These are phyloP conservation scores for Monarcha castaneiventris DNA, from an alignment of 2,113 vertebrate genomes.

Conservation along the genomic window DNA sequence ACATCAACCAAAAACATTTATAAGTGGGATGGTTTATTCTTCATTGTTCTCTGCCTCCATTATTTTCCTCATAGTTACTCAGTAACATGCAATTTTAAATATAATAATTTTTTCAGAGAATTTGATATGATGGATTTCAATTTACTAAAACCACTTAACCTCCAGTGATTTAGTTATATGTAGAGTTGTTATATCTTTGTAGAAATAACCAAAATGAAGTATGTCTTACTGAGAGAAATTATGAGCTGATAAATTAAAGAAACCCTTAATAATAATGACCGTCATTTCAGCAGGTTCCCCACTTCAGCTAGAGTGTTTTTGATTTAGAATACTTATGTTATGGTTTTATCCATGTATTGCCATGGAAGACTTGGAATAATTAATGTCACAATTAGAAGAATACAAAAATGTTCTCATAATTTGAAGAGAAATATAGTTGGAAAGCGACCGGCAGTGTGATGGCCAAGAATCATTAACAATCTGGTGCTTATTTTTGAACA, in stretches of 20 bases:
- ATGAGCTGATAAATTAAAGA: background rate
- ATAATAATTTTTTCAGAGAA: background rate
- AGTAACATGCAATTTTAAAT: background rate
- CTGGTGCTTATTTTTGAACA: conserved; percentile 68
- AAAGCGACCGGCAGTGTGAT: conserved; percentile 15
- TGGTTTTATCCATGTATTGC: background rate
- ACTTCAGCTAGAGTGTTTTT: background rate
- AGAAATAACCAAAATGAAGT: background rate
- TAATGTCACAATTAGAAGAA: conserved; percentile 24
- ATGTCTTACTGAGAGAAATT: background rate
- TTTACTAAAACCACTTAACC: background rate
- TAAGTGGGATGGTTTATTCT: background rate
- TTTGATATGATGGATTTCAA: background rate
- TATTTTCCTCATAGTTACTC: background rate
- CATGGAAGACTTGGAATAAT: background rate
- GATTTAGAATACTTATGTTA: background rate
- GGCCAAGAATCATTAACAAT: conserved; percentile 69
- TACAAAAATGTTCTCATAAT: conserved; percentile 38
- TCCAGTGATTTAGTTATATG: background rate
- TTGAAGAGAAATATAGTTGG: conserved; percentile 62
- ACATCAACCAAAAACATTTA: background rate
- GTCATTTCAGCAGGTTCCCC: background rate
- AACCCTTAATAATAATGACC: background rate
- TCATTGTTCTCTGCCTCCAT: background rate
- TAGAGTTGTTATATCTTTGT: background rate